phyloP scores from a whole-genome alignment of 2,888 invertebrate genomes.

The Diaprepes abbreviatus region DNA sequence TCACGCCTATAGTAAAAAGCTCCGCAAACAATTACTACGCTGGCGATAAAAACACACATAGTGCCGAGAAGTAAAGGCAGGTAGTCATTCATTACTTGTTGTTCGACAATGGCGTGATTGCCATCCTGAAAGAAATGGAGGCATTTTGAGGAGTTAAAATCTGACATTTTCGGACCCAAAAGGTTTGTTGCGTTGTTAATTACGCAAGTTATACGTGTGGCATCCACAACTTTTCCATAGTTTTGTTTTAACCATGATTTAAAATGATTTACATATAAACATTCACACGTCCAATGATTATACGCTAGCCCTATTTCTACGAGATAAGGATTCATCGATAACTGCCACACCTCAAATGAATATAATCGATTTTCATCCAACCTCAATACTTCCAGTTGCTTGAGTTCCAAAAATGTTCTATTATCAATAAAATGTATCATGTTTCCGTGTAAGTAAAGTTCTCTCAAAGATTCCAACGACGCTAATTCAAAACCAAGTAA shows the following conservation, averaged over 20 bases:
- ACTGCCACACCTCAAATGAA: constrained; percentile 89
- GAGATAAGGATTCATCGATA: constrained; percentile 86
- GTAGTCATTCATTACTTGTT: constrained; percentile 85
- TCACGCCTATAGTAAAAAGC: constrained; percentile 86
- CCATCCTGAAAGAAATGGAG: constrained; percentile 77
- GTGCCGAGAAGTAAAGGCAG: constrained; percentile 84
- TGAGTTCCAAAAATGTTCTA: constrained; percentile 84
- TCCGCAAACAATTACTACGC: constrained; percentile 82
- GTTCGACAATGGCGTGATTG: constrained; percentile 80
- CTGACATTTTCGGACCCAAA: constrained; percentile 78
- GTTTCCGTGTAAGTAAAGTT: constrained; percentile 90
- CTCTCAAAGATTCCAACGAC: constrained; percentile 84
- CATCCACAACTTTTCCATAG: constrained; percentile 85
- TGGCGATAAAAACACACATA: constrained; percentile 82
- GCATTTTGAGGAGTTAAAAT: constrained; percentile 85
- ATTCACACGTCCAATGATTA: constrained; percentile 94
- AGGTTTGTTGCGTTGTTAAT: constrained; percentile 81
- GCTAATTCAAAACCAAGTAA: constrained; percentile 87
- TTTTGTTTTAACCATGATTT: constrained; percentile 85
- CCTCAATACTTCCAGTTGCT: constrained; percentile 86
- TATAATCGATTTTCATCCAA: constrained; percentile 87
- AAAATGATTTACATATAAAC: constrained; percentile 84
- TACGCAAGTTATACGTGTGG: constrained; percentile 81
- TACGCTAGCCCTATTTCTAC: constrained; percentile 87
- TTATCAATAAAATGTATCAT: constrained; percentile 86